Evolutionary conservation across 2,113 vertebrate species (phyloP), one percentile per base, ranked within the genome.

Genomic region (Alexandromys fortis): DNA sequence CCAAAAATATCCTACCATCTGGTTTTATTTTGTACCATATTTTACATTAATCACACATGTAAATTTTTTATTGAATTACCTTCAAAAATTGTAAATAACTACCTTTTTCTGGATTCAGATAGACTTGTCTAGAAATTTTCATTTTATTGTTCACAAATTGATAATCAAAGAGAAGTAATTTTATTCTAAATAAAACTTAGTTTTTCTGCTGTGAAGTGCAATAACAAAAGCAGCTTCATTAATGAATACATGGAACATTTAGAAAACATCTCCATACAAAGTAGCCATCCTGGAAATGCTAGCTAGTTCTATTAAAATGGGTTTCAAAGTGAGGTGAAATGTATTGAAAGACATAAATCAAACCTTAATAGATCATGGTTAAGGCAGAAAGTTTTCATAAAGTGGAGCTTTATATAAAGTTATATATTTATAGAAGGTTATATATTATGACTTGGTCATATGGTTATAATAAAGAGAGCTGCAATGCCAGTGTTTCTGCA

Each of bases 361-460:
- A 82, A 30, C 49, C 19, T 26, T 19, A 49, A 4, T 76, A 70
- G 42, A 91, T 67, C 79, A 83, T 22, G 89, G 45, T 67, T 73
- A 79, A 89, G 89, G 72, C 49, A 72, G 16, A 70, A 81, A 79
- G 67, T 73, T 82, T 91, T 79, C 78, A 68, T 42, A 79, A 87
- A 77, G 12, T 81, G 33, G 35, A 72, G 19, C 17, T 72, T 38
- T 38, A 72, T 38, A 38, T 22, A 72, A 38, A 72, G 19, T n/a
- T 38, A 72, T 38, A 19, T 9, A 22, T 22, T 72, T 38, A 72
- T 72, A 38, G 21, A 72, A 72, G n/a, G n/a, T n/a, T 72, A 38
- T 22, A 3, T 3, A 22, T 38, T 38, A 58, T 0, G 55, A 58
- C 19, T 58, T 58, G 21, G 19, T 58, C 19, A 19, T 21, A 58